Evolutionary conservation across 2,797 vertebrate genomes (phyloP).

Genomic region (Sebastes hopkinsi): DNA sequence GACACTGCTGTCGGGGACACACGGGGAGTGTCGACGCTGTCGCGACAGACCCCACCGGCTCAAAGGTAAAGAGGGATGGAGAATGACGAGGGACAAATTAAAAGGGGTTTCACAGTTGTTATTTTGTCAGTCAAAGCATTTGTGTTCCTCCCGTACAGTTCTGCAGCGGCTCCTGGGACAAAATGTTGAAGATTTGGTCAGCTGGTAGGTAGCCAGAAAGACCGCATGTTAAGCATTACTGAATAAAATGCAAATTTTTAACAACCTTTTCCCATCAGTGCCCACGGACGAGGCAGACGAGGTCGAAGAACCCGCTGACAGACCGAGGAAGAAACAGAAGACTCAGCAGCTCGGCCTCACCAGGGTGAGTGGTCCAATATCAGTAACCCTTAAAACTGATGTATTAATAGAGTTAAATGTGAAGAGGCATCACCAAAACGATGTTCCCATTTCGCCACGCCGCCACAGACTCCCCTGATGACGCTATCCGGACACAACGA

Average conservation of each 20-base stretch:
- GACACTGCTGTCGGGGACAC: slow-evolving; percentile 95
- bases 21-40: slow-evolving; percentile 91
- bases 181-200: slow-evolving; percentile 99
- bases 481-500: slow-evolving; percentile 96
- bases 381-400: too few relatives aligned
- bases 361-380: slow-evolving; percentile 78
- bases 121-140: neutral
- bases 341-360: slow-evolving; percentile 95
- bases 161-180: slow-evolving; percentile 99
- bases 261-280: slow-evolving; percentile 73
- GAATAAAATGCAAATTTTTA: neutral
- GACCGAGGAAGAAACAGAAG: slow-evolving; percentile 97
- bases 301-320: slow-evolving; percentile 86
- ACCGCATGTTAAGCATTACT: neutral
- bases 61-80: slow-evolving; percentile 83
- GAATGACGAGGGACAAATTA: neutral
- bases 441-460: neutral
- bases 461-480: slow-evolving; percentile 89
- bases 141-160: slow-evolving; percentile 81
- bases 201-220: slow-evolving; percentile 82
- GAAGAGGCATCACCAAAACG: neutral
- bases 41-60: slow-evolving; percentile 87
- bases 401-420: neutral
- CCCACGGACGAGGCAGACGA: slow-evolving; percentile 94
- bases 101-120: neutral